phyloP scores from a whole-genome alignment of 2,113 vertebrate genomes.

The Boulengeromyrus knoepffleri region DNA sequence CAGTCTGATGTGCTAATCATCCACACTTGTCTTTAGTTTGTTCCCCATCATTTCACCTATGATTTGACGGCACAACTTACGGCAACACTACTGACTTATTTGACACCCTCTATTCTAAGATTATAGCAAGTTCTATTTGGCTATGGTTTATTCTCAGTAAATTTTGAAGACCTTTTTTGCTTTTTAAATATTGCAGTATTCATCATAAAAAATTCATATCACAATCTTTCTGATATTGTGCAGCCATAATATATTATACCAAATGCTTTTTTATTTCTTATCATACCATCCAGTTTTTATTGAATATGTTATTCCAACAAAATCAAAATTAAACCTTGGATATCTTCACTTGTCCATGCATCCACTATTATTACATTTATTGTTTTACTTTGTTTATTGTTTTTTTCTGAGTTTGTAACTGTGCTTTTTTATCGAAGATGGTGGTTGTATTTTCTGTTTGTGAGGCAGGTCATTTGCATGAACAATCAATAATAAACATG shows the following conservation, averaged over 20 bases:
- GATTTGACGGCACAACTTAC: no score
- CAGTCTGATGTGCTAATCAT: background rate
- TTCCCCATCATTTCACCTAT: background rate
- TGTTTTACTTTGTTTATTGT: background rate
- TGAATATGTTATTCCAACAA: background rate
- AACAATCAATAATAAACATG: background rate
- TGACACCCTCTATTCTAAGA: background rate
- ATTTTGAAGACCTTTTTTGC: background rate
- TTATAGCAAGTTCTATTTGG: background rate
- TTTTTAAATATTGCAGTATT: background rate
- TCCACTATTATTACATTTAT: background rate
- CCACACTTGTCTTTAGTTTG: background rate
- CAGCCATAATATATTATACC: no score
- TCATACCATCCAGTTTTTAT: no score
- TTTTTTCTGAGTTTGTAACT: background rate
- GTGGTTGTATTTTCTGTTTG: background rate
- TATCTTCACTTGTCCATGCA: background rate
- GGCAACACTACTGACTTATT: background rate
- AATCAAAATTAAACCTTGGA: background rate
- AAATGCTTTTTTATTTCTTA: no score
- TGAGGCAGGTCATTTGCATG: background rate
- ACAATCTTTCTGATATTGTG: no score
- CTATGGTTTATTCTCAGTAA: background rate
- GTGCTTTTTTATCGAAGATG: background rate
- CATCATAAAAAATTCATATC: no score